Conservation (phyloP, 2,797 vertebrate species). For the Sebastes melanostomus region DNA sequence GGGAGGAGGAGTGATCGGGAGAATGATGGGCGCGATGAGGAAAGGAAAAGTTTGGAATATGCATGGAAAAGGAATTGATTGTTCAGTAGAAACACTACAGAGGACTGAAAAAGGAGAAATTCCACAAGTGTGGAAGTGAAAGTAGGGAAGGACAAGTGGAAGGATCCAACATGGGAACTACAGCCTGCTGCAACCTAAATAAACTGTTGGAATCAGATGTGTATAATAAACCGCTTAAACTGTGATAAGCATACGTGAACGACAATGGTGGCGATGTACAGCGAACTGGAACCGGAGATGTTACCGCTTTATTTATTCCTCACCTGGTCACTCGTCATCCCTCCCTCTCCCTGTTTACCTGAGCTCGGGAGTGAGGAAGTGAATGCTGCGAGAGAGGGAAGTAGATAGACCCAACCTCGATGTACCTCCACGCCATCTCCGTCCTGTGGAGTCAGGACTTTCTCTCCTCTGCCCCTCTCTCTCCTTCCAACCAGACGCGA, state of each 20-base stretch:
- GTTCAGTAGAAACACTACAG: constrained; percentile 36
- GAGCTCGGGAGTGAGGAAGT: neutral
- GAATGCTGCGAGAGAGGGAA: constrained; percentile 6
- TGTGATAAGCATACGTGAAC: constrained; percentile 48
- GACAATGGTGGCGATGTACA: constrained; percentile 47
- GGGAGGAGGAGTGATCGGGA: constrained; percentile 3
- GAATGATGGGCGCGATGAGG: neutral
- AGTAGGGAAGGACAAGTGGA: constrained; percentile 17
- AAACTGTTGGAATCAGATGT: constrained; percentile 30
- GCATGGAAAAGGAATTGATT: constrained; percentile 28
- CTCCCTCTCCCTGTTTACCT: neutral
- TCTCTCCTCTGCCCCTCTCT: constrained; percentile 1
- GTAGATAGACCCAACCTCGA: neutral
- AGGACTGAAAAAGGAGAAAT: neutral
- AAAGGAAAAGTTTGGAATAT: constrained; percentile 18
- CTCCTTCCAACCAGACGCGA: neutral
- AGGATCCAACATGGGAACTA: constrained; percentile 22
- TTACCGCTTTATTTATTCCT: constrained; percentile 69
- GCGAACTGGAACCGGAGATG: constrained; percentile 27
- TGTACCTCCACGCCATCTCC: neutral
- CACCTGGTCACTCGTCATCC: constrained; percentile 29
- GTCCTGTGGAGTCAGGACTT: constrained; percentile 12
- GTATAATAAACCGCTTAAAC: constrained; percentile 51
- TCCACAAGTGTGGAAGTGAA: constrained; percentile 23
- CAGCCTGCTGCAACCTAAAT: constrained; percentile 16